Evolutionary conservation across 2,888 invertebrate genomes (phyloP).

Genomic region (Drosophila austrosaltans): DNA sequence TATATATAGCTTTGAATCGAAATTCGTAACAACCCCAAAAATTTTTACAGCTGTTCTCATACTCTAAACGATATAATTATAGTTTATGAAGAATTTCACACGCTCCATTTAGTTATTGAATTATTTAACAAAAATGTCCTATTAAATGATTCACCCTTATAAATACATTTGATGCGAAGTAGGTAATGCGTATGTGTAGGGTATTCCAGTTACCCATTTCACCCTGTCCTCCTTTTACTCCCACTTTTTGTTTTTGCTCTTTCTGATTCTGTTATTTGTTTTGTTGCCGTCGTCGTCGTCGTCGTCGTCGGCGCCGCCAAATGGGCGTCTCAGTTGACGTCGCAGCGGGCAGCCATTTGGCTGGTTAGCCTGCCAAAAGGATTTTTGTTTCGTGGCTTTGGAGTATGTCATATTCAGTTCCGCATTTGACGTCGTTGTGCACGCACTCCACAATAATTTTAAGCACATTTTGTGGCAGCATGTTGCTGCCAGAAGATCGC

Average conservation of each 20-base stretch:
- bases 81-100: slow-evolving; percentile 6
- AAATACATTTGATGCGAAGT: not conserved
- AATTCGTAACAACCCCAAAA: not conserved
- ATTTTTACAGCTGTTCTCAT: not conserved
- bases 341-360: slow-evolving; percentile 40
- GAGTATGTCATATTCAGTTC: slow-evolving; percentile 72
- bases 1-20: not conserved
- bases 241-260: slow-evolving; percentile 42
- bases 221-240: slow-evolving; percentile 12
- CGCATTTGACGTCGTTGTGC: slow-evolving; percentile 60
- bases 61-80: slow-evolving; percentile 13
- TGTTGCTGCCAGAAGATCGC: slow-evolving; percentile 8
- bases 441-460: slow-evolving; percentile 34
- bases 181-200: slow-evolving; percentile 32
- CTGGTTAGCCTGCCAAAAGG: slow-evolving; percentile 61
- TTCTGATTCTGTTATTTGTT: slow-evolving; percentile 70
- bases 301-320: slow-evolving; percentile 22
- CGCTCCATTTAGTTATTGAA: slow-evolving; percentile 7
- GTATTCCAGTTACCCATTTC: slow-evolving; percentile 39
- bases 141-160: slow-evolving; percentile 4
- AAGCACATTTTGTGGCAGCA: slow-evolving; percentile 28
- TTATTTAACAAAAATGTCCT: slow-evolving; percentile 9
- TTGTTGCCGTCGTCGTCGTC: slow-evolving; percentile 60
- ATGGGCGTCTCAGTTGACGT: slow-evolving; percentile 48
- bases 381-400: slow-evolving; percentile 41